Evolutionary conservation across 2,113 vertebrate species (phyloP), one percentile per base, ranked within the genome.

Genomic region (Pontoporia blainvillei): DNA sequence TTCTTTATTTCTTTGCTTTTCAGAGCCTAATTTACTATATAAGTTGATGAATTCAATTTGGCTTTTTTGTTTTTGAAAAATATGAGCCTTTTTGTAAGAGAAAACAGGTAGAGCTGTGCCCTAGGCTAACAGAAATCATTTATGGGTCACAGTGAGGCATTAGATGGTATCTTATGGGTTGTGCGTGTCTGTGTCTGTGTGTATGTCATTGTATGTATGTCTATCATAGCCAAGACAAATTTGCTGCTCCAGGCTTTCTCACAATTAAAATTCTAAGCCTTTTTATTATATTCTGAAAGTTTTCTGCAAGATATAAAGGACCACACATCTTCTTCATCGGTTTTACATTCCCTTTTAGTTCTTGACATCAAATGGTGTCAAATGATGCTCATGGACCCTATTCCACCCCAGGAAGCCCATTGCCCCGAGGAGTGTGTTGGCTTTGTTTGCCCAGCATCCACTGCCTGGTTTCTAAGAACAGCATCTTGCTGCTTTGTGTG

Each of bases 311-410:
- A 1, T 52, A 0, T 27, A 52, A 64, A 85, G 14, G 3, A 21
- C 14, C 20, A 18, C 18, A 0, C 17, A 29, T 59, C 75, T 86
- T 69, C 11, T 82, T 49, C 15, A 0, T 46, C 9, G 3, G 4
- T 23, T 69, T 36, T 34, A 8, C 6, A 3, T 44, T 14, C 21
- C 12, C 25, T 62, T 78, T 59, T 14, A 61, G 10, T 69, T 34
- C 29, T 15, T 5, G 39, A 59, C 11, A 3, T 66, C 4, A 41
- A 9, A 18, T 36, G 31, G 4, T 13, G 1, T 7, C 14, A 4
- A 13, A 2, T 18, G 61, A 39, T 52, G 15, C 59, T 69, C 36
- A 12, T 6, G 12, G 66, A 34, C 4, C 13, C 13, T 86, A 2
- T 66, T 66, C 29, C 6, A 21, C 61, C 18, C 27, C 1, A 46